phyloP scores from a whole-genome alignment of 2,888 invertebrate species.

The Chironomus tentans region DNA sequence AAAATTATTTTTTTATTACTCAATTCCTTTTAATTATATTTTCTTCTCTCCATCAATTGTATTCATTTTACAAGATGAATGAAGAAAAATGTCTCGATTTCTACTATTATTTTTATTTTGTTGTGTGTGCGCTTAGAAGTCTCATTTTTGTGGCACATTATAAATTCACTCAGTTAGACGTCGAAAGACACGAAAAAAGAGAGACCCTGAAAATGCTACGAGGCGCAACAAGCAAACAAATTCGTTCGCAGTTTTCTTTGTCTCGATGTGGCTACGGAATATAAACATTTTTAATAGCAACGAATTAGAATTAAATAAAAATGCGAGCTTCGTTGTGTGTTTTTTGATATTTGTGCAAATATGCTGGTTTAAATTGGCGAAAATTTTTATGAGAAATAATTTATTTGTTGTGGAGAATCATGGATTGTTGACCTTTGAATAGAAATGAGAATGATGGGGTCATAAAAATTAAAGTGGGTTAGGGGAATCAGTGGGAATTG shows the following conservation, averaged over 20 bases:
- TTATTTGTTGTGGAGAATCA: no score
- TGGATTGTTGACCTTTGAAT: no score
- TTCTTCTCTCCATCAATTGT: not conserved
- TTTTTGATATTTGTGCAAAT: not conserved
- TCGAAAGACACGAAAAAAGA: not conserved
- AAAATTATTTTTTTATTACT: not conserved
- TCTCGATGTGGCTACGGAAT: not conserved
- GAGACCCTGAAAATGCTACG: not conserved
- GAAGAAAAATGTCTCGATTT: not conserved
- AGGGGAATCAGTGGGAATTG: no score
- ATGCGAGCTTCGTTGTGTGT: not conserved
- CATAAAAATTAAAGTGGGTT: no score
- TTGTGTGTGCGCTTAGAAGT: not conserved
- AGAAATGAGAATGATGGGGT: no score
- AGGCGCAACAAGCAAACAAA: not conserved
- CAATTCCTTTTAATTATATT: not conserved
- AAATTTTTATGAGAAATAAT: no score
- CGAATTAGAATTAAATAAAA: not conserved
- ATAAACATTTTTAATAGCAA: no score
- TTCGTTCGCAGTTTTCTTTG: not conserved
- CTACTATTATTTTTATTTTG: not conserved
- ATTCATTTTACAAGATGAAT: not conserved
- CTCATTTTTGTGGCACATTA: not conserved
- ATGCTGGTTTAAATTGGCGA: no score
- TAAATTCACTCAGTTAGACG: not conserved